Conservation (phyloP, 2,113 vertebrate genomes). For the Morone saxatilis region DNA sequence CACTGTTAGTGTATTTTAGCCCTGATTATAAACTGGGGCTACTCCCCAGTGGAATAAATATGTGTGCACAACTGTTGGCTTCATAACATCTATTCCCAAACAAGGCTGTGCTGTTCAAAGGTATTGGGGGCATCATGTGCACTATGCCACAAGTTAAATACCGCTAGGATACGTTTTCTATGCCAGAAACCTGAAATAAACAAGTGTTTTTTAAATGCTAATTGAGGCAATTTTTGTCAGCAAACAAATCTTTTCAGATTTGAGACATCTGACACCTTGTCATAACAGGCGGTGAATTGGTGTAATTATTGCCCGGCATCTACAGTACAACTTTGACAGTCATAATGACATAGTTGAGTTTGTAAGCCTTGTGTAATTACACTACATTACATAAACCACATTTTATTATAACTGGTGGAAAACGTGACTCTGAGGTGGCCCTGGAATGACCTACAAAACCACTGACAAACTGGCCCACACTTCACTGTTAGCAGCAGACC, state of each 20-base stretch:
- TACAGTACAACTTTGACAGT: constrained; percentile 18
- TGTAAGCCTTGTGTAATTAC: constrained; percentile 39
- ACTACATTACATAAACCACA: constrained; percentile 6
- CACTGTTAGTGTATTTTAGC: constrained; percentile 25
- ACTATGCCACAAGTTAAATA: constrained; percentile 7
- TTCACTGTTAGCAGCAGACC: constrained; percentile 1
- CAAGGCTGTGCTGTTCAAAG: constrained; percentile 3
- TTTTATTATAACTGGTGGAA: constrained; percentile 13
- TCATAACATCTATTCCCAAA: constrained; percentile 19
- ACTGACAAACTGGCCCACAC: neutral
- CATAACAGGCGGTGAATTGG: constrained; percentile 34
- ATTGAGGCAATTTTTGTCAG: constrained; percentile 21
- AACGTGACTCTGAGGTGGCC: neutral
- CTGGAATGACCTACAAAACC: constrained; percentile 26
- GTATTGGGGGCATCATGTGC: neutral
- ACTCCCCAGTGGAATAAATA: constrained; percentile 35
- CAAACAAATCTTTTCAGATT: constrained; percentile 27
- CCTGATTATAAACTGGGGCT: constrained; percentile 33
- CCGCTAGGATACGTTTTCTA: neutral
- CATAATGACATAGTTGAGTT: constrained; percentile 31
- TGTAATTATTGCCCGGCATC: constrained; percentile 27
- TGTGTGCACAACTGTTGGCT: neutral
- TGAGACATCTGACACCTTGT: constrained; percentile 29
- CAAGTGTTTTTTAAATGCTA: constrained; percentile 5
- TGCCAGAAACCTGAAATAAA: constrained; percentile 6